phyloP scores from a whole-genome alignment of 2,888 invertebrate genomes.

The Xylota sylvarum region DNA sequence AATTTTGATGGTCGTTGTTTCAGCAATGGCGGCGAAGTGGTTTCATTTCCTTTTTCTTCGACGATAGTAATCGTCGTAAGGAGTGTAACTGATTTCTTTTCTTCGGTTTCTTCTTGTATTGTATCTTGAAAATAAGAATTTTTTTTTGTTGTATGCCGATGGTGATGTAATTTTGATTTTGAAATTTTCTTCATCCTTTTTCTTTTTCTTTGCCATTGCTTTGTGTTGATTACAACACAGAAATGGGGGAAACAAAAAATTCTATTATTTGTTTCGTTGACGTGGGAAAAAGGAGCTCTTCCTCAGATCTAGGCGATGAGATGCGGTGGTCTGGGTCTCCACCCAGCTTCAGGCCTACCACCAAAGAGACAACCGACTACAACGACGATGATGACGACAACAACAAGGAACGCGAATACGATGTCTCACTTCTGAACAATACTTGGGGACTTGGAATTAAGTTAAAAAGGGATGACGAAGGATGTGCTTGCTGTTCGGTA shows the following conservation, averaged over 20 bases:
- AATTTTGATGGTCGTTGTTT: constrained; percentile 71
- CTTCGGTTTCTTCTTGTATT: constrained; percentile 16
- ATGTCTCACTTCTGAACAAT: constrained; percentile 51
- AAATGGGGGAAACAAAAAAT: constrained; percentile 39
- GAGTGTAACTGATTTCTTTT: constrained; percentile 29
- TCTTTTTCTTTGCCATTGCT: constrained; percentile 7
- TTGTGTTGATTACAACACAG: constrained; percentile 68
- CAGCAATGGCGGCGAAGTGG: constrained; percentile 69
- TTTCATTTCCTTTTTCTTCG: constrained; percentile 47
- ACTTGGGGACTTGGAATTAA: constrained; percentile 59
- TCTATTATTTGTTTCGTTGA: constrained; percentile 38
- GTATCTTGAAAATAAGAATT: constrained; percentile 14
- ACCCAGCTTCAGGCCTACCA: constrained; percentile 31
- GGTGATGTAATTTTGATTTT: constrained; percentile 71
- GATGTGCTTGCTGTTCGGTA: constrained; percentile 22
- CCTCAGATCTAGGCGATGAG: constrained; percentile 26
- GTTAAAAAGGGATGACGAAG: constrained; percentile 62
- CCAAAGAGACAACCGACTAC: constrained; percentile 42
- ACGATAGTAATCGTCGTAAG: constrained; percentile 15
- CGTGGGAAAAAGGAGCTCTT: constrained; percentile 60
- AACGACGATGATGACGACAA: constrained; percentile 5
- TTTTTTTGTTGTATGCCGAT: constrained; percentile 31
- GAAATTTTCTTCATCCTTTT: constrained; percentile 9
- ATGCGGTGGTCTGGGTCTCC: constrained; percentile 53
- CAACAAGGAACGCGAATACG: constrained; percentile 16